Conservation (phyloP, 2,888 invertebrate species). For the Agapostemon virescens region DNA sequence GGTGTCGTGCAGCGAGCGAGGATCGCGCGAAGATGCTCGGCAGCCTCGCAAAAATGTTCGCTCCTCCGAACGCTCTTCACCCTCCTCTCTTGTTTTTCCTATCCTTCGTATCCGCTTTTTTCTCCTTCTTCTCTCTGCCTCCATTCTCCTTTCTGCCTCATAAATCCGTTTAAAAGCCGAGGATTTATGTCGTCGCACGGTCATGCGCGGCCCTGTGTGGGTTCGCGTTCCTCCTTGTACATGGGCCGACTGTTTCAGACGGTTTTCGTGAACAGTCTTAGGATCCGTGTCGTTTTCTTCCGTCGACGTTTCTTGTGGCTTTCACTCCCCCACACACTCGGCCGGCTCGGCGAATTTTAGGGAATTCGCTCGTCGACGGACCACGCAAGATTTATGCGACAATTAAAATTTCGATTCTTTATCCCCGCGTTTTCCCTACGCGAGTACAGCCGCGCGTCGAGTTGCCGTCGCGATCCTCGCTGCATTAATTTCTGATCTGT, state of each 20-base stretch:
- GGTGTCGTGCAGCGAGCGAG: slow-evolving; percentile 40
- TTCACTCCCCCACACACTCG: background rate
- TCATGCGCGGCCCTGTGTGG: slow-evolving; percentile 12
- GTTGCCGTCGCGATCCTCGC: background rate
- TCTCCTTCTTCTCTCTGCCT: slow-evolving; percentile 27
- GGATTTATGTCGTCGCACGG: slow-evolving; percentile 57
- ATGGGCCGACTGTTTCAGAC: slow-evolving; percentile 47
- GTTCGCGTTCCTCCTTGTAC: slow-evolving; percentile 19
- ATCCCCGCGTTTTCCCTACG: background rate
- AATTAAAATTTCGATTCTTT: slow-evolving; percentile 15
- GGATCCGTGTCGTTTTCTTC: slow-evolving; percentile 41
- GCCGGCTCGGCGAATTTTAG: background rate
- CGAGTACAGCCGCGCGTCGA: background rate
- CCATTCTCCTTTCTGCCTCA: slow-evolving; percentile 50
- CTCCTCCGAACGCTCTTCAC: slow-evolving; percentile 21
- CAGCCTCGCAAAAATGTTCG: slow-evolving; percentile 55
- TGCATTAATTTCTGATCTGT: background rate
- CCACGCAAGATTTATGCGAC: slow-evolving; percentile 9
- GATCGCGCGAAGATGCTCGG: slow-evolving; percentile 33
- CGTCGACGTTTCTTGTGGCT: slow-evolving; percentile 4
- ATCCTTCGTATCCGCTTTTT: background rate
- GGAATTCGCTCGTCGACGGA: slow-evolving; percentile 1
- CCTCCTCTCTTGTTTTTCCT: slow-evolving; percentile 17
- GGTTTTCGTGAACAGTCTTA: slow-evolving; percentile 37
- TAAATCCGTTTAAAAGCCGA: slow-evolving; percentile 64